Base-by-base conservation (phyloP, 2,888 invertebrate genomes). In the Diabrotica balteata region DNA sequence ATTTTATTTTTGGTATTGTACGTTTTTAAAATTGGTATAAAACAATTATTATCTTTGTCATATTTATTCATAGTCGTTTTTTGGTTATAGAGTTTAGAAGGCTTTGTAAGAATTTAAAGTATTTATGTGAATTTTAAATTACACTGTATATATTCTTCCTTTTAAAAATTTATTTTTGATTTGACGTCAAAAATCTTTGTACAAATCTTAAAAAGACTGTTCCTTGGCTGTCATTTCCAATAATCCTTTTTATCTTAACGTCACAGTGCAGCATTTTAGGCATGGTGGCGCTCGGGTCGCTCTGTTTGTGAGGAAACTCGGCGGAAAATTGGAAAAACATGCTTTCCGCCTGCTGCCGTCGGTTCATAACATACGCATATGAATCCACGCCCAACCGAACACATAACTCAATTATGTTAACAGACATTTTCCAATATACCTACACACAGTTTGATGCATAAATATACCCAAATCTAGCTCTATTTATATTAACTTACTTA, bases 351-450 rank as follows among this genome's bases (percentile, higher is more conserved):
- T 46, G 66, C 64, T 62, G 50, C 54, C 49, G 70, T 51, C 64
- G 68, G 68, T 70, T 70, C 66, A 70, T 68, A 68, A 67, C 68
- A 59, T 71, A 73, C 73, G 75, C 74, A 76, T 75, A 74, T 73
- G 76, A 76, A 77, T 74, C 72, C 70, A 71, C 73, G 78, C 78
- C 75, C 73, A 72, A 73, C 74, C 72, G 76, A 72, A 77, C 78
- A 77, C 70, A 72, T 79, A 79, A 79, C 78, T 77, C 78, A 78
- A 78, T 79, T 79, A 79, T 78, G 78, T 77, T 79, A 79, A 79
- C 79, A 79, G 77, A 79, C 77, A 78, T 79, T 78, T 79, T 75
- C 77, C 78, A 78, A 79, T 79, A 78, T 78, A 70, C 63, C 57
- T 51, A 59, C 64, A 32, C 32, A 32, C 32, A 32, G 32, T 65